phyloP scores from a whole-genome alignment of 2,113 vertebrate genomes.

The Microcebus ravelobensis region DNA sequence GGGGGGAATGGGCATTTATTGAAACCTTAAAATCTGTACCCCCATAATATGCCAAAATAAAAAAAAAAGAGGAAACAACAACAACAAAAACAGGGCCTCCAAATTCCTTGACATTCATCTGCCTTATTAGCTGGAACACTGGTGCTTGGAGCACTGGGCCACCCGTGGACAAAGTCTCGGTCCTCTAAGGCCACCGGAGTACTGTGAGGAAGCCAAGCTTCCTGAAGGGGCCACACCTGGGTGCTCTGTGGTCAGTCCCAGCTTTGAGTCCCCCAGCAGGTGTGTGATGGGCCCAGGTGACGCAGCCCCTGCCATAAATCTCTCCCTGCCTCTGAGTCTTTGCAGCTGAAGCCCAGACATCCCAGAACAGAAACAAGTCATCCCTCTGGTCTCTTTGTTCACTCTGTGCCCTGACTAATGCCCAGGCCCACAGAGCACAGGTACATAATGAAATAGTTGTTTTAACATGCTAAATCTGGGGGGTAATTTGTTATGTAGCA shows the following conservation, averaged over 20 bases:
- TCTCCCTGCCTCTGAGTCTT: neutral
- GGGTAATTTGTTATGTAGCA: neutral
- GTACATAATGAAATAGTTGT: neutral
- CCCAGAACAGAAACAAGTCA: neutral
- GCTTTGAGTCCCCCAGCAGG: neutral
- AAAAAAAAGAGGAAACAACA: too few relatives aligned
- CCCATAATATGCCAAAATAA: too few relatives aligned
- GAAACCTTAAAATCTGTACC: too few relatives aligned
- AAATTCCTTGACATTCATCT: neutral
- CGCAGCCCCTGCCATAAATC: neutral
- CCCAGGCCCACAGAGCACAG: neutral
- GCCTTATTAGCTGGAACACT: neutral
- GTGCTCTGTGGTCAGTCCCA: neutral
- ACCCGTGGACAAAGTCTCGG: neutral
- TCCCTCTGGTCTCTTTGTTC: fast-evolving
- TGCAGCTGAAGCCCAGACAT: neutral
- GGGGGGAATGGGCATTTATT: too few relatives aligned
- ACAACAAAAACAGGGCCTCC: neutral
- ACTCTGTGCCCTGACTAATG: neutral
- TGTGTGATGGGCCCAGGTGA: neutral
- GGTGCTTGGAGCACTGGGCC: too few relatives aligned
- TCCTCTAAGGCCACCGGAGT: neutral
- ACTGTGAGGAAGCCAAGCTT: neutral
- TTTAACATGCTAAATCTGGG: neutral
- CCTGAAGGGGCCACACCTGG: fast-evolving